These are phyloP conservation scores for Sphyrna mokarran DNA, from an alignment of 2,113 vertebrate genomes.

Conservation along the genomic window DNA sequence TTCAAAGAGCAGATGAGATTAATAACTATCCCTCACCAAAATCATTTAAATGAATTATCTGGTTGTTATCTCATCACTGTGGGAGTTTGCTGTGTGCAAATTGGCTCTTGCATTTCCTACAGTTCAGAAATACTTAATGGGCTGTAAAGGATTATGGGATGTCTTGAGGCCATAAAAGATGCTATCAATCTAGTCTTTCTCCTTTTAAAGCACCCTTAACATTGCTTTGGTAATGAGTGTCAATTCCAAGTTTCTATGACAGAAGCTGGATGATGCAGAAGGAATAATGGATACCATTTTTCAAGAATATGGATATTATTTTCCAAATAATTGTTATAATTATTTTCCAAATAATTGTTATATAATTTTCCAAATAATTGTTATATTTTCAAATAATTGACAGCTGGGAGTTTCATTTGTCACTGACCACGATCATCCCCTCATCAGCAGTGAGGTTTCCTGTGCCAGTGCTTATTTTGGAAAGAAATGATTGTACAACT, in stretches of 20 bases:
- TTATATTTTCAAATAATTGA: too few relatives aligned
- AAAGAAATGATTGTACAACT: neutral
- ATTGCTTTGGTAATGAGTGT: too few relatives aligned
- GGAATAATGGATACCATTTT: neutral
- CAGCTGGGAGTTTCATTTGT: neutral
- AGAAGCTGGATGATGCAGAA: neutral
- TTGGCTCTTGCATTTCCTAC: too few relatives aligned
- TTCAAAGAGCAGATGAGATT: neutral
- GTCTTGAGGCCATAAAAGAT: too few relatives aligned
- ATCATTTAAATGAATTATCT: neutral
- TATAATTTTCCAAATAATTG: neutral
- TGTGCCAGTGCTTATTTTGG: neutral
- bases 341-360: neutral
- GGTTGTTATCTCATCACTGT: too few relatives aligned
- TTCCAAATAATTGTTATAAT: neutral
- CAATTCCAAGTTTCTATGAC: neutral
- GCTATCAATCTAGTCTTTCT: too few relatives aligned
- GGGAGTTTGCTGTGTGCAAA: too few relatives aligned
- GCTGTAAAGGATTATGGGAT: too few relatives aligned
- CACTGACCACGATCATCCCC: neutral
- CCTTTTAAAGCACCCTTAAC: neutral
- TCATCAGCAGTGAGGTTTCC: neutral
- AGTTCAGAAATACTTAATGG: too few relatives aligned
- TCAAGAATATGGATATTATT: neutral
- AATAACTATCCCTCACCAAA: neutral